phyloP scores from a whole-genome alignment of 2,797 vertebrate genomes.

The Paramormyrops hopkinsi region DNA sequence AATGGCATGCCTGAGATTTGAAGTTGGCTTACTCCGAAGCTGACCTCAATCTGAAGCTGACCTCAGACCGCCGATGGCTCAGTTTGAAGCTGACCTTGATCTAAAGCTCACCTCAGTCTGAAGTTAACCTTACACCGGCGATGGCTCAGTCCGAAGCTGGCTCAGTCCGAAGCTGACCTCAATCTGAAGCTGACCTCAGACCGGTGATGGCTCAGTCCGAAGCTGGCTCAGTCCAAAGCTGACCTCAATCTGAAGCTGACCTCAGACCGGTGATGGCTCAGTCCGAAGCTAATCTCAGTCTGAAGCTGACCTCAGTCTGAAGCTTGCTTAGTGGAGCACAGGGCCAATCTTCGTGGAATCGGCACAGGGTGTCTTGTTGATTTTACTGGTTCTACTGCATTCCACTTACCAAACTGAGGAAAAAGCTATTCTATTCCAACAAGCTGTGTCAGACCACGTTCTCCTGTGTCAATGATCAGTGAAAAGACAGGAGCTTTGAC shows the following conservation, averaged over 20 bases:
- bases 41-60: background rate
- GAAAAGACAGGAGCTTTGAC: background rate
- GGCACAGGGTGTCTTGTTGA: background rate
- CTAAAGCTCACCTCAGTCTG: background rate
- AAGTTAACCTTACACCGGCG: background rate
- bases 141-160: background rate
- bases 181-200: too few species aligned
- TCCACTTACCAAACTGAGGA: background rate
- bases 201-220: too few species aligned
- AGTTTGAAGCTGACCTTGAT: background rate
- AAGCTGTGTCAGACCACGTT: background rate
- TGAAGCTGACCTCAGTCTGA: background rate
- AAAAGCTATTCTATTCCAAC: background rate
- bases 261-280: background rate
- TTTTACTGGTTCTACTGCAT: background rate
- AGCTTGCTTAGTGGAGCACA: background rate
- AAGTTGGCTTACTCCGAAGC: background rate
- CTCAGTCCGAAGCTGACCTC: background rate
- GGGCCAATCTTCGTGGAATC: background rate
- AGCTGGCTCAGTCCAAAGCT: background rate
- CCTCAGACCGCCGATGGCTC: background rate
- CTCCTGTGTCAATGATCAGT: background rate
- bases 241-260: background rate
- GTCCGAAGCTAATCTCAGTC: background rate
- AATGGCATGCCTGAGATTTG: background rate